Evolutionary conservation across 2,113 vertebrate genomes (phyloP), one percentile per base, ranked within the genome.

Genomic region (Girardinichthys multiradiatus): DNA sequence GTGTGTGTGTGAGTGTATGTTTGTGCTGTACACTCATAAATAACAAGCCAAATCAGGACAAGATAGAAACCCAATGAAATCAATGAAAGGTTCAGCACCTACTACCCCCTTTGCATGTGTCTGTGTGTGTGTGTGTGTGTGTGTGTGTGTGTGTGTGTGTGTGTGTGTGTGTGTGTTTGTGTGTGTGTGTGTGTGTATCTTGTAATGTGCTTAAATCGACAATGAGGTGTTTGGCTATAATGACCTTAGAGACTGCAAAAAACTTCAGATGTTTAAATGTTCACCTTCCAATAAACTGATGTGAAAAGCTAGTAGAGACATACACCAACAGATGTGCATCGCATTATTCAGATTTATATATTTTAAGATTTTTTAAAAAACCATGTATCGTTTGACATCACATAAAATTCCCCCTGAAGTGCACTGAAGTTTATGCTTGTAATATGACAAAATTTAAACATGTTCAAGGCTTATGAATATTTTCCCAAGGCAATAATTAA

Each of bases 51-150:
- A 78, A 80, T 45, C 13, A 61, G 54, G 76, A 77, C 31, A 70
- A 37, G 84, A 89, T 84, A 35, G 84, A 59, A 87, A 63, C 45
- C 77, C 83, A 73, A 84, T 80, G 74, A 73, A 77, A 88, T 88
- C 82, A 82, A 42, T 84, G 82, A 57, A 72, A 42, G 79, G 87
- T 81, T 87, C 64, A 77, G 60, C 77, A n/a, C 79, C 54, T 61
- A 75, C 58, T 70, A 68, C 54, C 66, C 59, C 30, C 35, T 60
- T 57, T 54, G 60, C 58, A 76, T 61, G 65, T 57, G 66, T 15
- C 51, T 61, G 78, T 67, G 80, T 45, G 57, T 61, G 35, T n/a
- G n/a, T n/a, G n/a, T n/a, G n/a, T n/a, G n/a, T n/a, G n/a, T n/a
- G n/a, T n/a, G 39, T 42, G 14, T 42, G 39, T 15, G 14, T 17